Evolutionary conservation across 1,140 invertebrate genomes (phyloP).

Genomic region (Vanessa tameamea): DNA sequence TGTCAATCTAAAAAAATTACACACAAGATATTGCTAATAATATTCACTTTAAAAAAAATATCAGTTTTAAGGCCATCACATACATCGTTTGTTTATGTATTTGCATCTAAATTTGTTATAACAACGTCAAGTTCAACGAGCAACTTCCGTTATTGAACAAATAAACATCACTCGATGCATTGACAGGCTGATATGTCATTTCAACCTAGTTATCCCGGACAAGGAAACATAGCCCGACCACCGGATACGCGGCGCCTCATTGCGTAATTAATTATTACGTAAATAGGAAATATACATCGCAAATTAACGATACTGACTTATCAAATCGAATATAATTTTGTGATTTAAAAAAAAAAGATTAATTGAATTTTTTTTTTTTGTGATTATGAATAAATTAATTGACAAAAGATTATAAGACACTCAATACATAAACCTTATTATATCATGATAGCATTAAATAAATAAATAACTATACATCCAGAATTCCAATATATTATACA

Average conservation of each 20-base stretch:
- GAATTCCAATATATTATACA: no score
- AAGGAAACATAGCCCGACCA: slow-evolving; percentile 18
- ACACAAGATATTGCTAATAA: no score
- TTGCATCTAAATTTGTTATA: slow-evolving; percentile 14
- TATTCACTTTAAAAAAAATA: not conserved
- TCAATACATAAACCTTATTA: no score
- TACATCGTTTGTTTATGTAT: slow-evolving; percentile 1
- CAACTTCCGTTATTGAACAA: slow-evolving; percentile 17
- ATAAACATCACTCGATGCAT: slow-evolving; percentile 17
- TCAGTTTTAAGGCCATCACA: not conserved
- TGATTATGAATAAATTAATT: no score
- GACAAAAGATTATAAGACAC: no score
- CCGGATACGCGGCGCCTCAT: slow-evolving; percentile 23
- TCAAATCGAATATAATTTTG: no score
- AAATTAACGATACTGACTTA: no score
- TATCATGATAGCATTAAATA: no score
- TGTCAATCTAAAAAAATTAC: no score
- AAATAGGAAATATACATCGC: not conserved
- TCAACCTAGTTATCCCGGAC: slow-evolving; percentile 22
- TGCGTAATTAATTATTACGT: slow-evolving; percentile 6
- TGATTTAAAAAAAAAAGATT: no score
- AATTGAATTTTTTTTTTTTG: no score
- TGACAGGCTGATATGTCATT: slow-evolving; percentile 33
- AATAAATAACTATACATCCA: no score
- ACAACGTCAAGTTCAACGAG: slow-evolving; percentile 32